Conservation (phyloP, 2,888 invertebrate species). For the Prosopocoilus inquinatus region DNA sequence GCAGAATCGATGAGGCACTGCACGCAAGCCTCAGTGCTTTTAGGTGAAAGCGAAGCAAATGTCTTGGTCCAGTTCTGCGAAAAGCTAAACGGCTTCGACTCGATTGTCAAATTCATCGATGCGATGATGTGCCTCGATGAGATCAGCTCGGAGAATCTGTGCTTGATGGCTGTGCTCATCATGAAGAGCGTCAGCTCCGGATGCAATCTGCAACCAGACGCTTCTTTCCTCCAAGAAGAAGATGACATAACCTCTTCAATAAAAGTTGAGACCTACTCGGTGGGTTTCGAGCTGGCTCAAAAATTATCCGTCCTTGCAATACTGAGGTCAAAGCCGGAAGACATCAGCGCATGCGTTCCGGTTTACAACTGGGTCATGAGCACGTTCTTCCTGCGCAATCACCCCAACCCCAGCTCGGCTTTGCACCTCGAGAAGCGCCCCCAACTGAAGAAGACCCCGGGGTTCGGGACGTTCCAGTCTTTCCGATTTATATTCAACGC, state of each 20-base stretch:
- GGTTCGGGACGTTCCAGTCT: slow-evolving; percentile 2
- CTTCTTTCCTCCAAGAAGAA: slow-evolving; percentile 4
- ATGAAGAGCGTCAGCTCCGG: slow-evolving; percentile 28
- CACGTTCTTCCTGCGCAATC: background rate
- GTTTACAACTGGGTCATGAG: slow-evolving; percentile 20
- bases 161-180: slow-evolving; percentile 31
- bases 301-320: slow-evolving; percentile 32
- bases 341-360: slow-evolving; percentile 19
- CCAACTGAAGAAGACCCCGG: no score
- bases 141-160: slow-evolving; percentile 26
- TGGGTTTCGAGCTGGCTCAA: slow-evolving; percentile 28
- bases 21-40: slow-evolving; percentile 29
- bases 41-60: slow-evolving; percentile 26
- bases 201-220: background rate
- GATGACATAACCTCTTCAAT: background rate
- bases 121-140: slow-evolving; percentile 26
- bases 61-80: slow-evolving; percentile 31
- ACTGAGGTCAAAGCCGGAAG: slow-evolving; percentile 22
- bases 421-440: background rate
- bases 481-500: slow-evolving; percentile 6
- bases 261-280: slow-evolving; percentile 9
- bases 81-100: slow-evolving; percentile 25
- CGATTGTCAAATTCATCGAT: slow-evolving; percentile 28
- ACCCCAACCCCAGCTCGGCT: background rate
- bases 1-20: slow-evolving; percentile 20